These are phyloP conservation scores for Conus ventricosus DNA, from an alignment of 1,140 invertebrate genomes.

Conservation along the genomic window DNA sequence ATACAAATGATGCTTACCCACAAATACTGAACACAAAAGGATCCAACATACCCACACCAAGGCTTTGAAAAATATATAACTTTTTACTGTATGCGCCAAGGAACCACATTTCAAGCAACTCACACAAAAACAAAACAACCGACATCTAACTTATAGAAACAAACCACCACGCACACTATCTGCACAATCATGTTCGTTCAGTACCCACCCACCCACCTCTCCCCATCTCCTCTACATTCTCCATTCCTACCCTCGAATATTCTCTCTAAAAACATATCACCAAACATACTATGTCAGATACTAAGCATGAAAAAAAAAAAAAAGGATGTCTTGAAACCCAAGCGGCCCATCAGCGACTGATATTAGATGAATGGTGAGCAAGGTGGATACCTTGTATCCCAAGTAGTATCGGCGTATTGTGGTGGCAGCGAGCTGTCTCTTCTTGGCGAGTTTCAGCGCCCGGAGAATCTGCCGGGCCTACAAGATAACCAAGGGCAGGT, in stretches of 20 bases:
- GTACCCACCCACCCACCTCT: neutral
- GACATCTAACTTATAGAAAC: neutral
- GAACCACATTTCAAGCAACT: no score
- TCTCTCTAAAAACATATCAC: no score
- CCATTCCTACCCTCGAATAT: no score
- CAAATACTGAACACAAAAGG: no score
- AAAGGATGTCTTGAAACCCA: neutral
- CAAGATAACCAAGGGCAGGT: slow-evolving; percentile 17
- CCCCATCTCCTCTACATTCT: no score
- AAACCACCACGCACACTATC: neutral
- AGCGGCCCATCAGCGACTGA: neutral
- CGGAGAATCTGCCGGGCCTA: slow-evolving; percentile 28
- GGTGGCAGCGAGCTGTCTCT: slow-evolving; percentile 35
- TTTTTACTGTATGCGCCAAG: no score
- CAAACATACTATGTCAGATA: no score
- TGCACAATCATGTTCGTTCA: no score
- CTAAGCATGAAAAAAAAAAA: neutral
- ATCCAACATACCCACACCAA: no score
- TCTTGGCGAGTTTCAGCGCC: slow-evolving; percentile 30
- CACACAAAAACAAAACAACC: neutral
- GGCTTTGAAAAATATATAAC: no score
- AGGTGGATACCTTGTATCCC: slow-evolving; percentile 42
- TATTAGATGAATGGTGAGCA: neutral
- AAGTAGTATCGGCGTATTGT: slow-evolving; percentile 43
- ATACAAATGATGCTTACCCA: no score